Evolutionary conservation across 64 coral and sea anemone genomes (phyloP).

Genomic region (Orbicella faveolata): DNA sequence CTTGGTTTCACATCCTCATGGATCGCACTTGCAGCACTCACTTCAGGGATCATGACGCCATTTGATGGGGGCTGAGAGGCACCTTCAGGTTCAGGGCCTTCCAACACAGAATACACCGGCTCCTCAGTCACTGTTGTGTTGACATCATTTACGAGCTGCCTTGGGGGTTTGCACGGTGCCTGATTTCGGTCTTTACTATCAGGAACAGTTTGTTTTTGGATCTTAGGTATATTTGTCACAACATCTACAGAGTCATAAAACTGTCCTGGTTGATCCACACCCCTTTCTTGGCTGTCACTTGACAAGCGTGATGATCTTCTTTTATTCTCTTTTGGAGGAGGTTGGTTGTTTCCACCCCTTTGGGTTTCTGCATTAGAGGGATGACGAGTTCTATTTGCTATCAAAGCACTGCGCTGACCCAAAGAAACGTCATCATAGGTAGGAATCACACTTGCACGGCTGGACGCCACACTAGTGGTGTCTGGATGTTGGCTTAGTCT

Average conservation of each 20-base stretch:
- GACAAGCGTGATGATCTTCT: not conserved
- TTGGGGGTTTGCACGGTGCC: not conserved
- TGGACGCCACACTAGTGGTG: constrained; percentile 46
- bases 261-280: constrained; percentile 31
- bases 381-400: not conserved
- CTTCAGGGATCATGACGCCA: not conserved
- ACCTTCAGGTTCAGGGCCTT: not conserved
- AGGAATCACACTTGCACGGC: constrained; percentile 42
- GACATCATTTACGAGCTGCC: not conserved
- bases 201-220: not conserved
- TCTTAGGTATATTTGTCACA: constrained; percentile 5
- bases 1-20: not conserved
- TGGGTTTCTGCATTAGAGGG: not conserved
- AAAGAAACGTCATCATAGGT: constrained; percentile 58
- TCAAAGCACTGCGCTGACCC: constrained; percentile 6
- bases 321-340: not conserved
- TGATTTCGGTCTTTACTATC: not conserved
- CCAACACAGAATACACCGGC: constrained; percentile 19
- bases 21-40: no score
- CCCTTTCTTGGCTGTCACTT: constrained; percentile 1
- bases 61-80: not conserved
- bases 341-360: not conserved
- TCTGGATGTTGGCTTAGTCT: constrained; percentile 17
- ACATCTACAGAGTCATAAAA: constrained; percentile 40
- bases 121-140: not conserved